These are phyloP conservation scores for Meganola albula DNA, from an alignment of 2,888 invertebrate genomes.

Conservation along the genomic window DNA sequence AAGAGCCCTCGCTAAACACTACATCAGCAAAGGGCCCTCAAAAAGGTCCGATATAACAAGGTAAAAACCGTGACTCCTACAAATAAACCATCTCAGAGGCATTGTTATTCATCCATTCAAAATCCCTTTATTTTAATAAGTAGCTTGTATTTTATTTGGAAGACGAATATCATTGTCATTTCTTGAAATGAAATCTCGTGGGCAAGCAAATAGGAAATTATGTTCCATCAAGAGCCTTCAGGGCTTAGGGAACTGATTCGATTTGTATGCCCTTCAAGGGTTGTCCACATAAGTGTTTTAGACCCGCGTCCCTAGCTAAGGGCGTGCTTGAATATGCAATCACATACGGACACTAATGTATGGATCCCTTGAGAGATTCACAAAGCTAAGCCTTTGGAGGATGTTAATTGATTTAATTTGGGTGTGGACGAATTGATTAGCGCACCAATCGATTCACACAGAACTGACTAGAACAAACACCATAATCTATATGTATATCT, in stretches of 20 bases:
- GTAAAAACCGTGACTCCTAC: slow-evolving; percentile 4
- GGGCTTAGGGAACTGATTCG: slow-evolving; percentile 33
- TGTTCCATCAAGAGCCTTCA: slow-evolving; percentile 28
- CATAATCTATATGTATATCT: no score
- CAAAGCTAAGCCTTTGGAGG: slow-evolving; percentile 6
- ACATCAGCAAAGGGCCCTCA: background rate
- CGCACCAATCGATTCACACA: no score
- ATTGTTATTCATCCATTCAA: slow-evolving; percentile 6
- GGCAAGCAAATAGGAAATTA: slow-evolving; percentile 34
- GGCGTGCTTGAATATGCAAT: slow-evolving; percentile 37
- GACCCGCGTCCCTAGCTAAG: slow-evolving; percentile 33
- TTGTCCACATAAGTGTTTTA: slow-evolving; percentile 38
- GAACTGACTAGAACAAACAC: no score
- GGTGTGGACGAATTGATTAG: no score
- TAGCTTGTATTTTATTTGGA: slow-evolving; percentile 15
- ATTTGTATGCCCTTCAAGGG: slow-evolving; percentile 33
- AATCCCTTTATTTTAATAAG: slow-evolving; percentile 10
- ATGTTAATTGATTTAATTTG: slow-evolving; percentile 18
- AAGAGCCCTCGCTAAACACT: background rate
- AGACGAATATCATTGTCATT: slow-evolving; percentile 20
- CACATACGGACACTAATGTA: slow-evolving; percentile 33
- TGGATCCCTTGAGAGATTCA: slow-evolving; percentile 8
- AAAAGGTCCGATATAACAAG: slow-evolving; percentile 1
- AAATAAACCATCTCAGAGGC: slow-evolving; percentile 5
- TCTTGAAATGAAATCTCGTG: slow-evolving; percentile 22